These are phyloP conservation scores for Tiaroga cobitis DNA, from an alignment of 2,797 vertebrate species.

Conservation along the genomic window DNA sequence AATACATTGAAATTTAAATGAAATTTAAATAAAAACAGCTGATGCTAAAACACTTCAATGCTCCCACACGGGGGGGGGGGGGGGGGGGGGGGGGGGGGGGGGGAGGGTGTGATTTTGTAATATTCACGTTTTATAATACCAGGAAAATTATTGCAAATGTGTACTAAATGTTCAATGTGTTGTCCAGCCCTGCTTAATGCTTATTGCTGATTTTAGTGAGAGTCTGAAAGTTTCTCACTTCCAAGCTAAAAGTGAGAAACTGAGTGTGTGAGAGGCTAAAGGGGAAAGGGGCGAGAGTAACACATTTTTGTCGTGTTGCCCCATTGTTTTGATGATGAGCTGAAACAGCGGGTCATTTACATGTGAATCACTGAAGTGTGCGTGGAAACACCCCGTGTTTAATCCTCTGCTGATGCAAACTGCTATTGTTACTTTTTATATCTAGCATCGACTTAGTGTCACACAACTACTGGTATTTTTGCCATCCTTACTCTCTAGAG, in stretches of 20 bases:
- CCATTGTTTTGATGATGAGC: constrained; percentile 11
- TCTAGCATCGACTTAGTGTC: neutral
- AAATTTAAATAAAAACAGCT: neutral
- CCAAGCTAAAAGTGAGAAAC: constrained; percentile 15
- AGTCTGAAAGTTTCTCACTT: too few relatives aligned
- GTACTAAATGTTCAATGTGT: neutral
- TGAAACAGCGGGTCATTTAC: constrained; percentile 43
- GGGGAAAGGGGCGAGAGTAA: neutral
- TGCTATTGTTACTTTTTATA: neutral
- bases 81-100: too few relatives aligned
- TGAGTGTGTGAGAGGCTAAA: neutral
- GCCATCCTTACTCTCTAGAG: neutral
- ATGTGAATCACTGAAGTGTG: constrained; percentile 31
- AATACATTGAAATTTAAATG: too few relatives aligned
- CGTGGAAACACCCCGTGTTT: neutral
- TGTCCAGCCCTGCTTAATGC: neutral
- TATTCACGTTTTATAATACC: neutral
- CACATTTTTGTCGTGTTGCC: neutral
- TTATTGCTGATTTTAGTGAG: neutral
- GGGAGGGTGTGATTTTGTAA: neutral
- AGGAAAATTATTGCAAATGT: neutral
- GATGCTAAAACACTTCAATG: neutral
- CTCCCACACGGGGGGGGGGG: too few relatives aligned
- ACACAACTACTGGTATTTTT: neutral
- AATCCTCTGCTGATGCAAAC: neutral